A percentile compares a stretch with the other conserved stretches of the same genome.
Conservation (phyloP, 2,797 vertebrate genomes). For the Onychomys arenicola region DNA sequence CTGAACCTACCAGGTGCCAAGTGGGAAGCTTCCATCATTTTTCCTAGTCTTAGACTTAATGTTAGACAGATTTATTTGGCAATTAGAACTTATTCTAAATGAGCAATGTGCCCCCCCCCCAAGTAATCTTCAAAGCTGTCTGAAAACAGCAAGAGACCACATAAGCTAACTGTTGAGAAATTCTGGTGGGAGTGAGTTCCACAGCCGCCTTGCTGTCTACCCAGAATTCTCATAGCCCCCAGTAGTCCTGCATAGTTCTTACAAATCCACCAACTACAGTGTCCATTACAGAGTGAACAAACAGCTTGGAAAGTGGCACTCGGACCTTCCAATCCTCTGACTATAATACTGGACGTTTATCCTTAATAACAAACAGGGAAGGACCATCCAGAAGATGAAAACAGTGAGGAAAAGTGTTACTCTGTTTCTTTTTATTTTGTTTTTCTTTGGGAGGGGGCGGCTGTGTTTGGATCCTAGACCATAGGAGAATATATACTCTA, state of each 20-base stretch:
- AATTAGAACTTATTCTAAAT: slow-evolving; percentile 21
- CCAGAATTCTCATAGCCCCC: neutral
- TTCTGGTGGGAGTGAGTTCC: neutral
- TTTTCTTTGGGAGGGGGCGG: neutral
- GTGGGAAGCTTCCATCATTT: neutral
- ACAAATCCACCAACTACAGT: neutral
- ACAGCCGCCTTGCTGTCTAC: neutral
- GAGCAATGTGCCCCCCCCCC: too few relatives aligned
- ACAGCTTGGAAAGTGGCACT: neutral
- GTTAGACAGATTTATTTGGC: slow-evolving; percentile 31
- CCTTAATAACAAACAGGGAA: neutral
- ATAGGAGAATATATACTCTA: neutral
- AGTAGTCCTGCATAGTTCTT: neutral
- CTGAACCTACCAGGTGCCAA: neutral
- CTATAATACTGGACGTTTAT: neutral
- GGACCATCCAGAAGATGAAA: neutral
- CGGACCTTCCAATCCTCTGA: neutral
- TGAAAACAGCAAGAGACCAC: slow-evolving; percentile 1
- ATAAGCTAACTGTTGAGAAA: slow-evolving; percentile 8
- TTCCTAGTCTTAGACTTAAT: slow-evolving; percentile 20
- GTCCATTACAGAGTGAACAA: neutral
- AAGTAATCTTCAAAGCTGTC: neutral
- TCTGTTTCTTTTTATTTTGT: neutral
- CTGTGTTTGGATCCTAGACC: neutral
- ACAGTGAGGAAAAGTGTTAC: neutral